phyloP scores from a whole-genome alignment of 2,888 invertebrate genomes.

The Orthosia incerta region DNA sequence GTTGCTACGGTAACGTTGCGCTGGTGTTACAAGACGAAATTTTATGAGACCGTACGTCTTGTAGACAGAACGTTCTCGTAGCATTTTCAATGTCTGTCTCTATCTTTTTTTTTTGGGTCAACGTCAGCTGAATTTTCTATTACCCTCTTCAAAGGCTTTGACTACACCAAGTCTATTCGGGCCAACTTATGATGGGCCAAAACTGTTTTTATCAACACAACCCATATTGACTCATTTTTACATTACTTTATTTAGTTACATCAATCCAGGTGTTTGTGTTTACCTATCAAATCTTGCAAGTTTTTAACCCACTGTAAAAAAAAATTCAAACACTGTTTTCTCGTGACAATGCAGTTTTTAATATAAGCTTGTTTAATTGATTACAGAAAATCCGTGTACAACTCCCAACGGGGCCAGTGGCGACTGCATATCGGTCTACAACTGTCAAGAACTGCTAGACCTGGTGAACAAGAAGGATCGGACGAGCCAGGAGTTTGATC shows the following conservation, averaged over 20 bases:
- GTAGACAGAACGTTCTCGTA: too few species aligned
- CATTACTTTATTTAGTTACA: too few species aligned
- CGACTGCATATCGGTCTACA: constrained; percentile 80
- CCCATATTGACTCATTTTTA: not conserved
- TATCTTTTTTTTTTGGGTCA: not conserved
- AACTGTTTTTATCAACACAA: not conserved
- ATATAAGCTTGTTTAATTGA: not conserved
- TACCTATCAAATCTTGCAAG: too few species aligned
- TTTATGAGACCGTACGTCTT: not conserved
- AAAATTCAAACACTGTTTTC: too few species aligned
- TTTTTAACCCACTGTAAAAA: too few species aligned
- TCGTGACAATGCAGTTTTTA: too few species aligned
- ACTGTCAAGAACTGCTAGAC: constrained; percentile 79
- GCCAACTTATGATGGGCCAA: not conserved
- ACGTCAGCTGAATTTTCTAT: not conserved
- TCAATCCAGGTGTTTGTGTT: too few species aligned
- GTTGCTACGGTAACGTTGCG: not conserved
- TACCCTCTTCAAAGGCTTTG: not conserved
- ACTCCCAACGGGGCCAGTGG: constrained; percentile 81
- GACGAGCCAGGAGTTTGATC: constrained; percentile 81
- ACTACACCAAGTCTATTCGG: not conserved
- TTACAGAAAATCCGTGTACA: constrained; percentile 72
- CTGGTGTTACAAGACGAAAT: not conserved
- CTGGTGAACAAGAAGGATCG: constrained; percentile 76
- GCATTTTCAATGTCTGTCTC: not conserved